Base-by-base conservation (phyloP, 1,140 invertebrate genomes). In the Ips typographus region DNA sequence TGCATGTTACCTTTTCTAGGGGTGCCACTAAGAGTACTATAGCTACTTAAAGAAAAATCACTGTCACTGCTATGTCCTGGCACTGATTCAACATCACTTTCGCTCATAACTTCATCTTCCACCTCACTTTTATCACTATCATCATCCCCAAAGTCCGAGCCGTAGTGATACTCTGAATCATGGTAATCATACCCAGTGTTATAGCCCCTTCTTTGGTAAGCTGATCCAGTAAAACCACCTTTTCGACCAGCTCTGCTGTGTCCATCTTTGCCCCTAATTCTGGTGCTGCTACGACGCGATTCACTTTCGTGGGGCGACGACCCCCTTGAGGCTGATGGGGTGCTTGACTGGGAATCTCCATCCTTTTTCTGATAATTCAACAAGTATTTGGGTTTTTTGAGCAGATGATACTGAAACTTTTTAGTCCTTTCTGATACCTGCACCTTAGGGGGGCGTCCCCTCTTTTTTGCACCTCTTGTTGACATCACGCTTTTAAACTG, bases 311-410 rank as follows among this genome's bases (percentile, higher is more conserved):
- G 87, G 2, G 91, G 91, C 4, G 91, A 91, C 42, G 87, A 89
- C 43, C 88, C 87, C 78, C 91, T 83, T 2, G 91, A 93, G 2
- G 87, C 86, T 6, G 87, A 89, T 5, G 92, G 92, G 5, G 93
- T 93, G 76, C 90, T 91, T 36, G 87, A 84, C 74, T 91, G 86
- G 77, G 88, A 90, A 75, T 89, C 85, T 1, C 85, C 84, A 71
- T 86, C 89, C 76, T 85, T 86, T 55, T 65, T 71, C 77, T 85
- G 86, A 80, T 88, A 85, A 76, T 87, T 87, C 80, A 87, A 84
- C 75, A 94, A 85, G 83, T 95, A 95, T 86, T 94, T 95, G 4
- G 94, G 94, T 82, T 95, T 96, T 83, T 95, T 94, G 79, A 95
- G 86, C 78, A 94, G 83, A 83, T 93, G 90, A 83, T 90, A 93